Evolutionary conservation across 2,797 vertebrate species (phyloP).

Genomic region (Malacoctenus gilli): DNA sequence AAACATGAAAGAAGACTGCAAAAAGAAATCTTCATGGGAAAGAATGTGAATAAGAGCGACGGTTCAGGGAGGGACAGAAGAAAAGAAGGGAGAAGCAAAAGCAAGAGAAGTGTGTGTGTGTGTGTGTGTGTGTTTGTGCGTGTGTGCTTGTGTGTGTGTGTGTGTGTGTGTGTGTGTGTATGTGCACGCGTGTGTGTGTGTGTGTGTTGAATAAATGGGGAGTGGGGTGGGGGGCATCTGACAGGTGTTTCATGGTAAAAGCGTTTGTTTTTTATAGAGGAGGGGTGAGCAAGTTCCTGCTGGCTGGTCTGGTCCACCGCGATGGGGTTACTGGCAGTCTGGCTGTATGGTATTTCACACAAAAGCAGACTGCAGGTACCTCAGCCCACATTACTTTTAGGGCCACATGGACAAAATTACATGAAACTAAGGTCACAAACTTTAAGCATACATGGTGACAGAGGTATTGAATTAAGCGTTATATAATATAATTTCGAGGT

Average conservation of each 20-base stretch:
- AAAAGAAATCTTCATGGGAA: constrained; percentile 26
- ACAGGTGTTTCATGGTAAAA: constrained; percentile 69
- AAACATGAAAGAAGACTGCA: constrained; percentile 42
- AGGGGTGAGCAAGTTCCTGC: constrained; percentile 60
- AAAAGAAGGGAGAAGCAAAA: background rate
- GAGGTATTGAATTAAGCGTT: constrained; percentile 45
- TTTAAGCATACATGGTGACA: constrained; percentile 28
- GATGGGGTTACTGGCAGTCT: constrained; percentile 47
- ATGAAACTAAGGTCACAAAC: constrained; percentile 35
- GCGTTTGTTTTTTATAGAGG: constrained; percentile 74
- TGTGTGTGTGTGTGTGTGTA: background rate
- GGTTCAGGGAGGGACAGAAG: constrained; percentile 6
- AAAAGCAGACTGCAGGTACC: constrained; percentile 60
- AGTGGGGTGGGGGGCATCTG: background rate
- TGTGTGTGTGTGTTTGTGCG: background rate
- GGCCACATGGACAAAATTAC: constrained; percentile 44
- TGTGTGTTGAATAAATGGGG: background rate
- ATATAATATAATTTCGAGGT: constrained; percentile 48
- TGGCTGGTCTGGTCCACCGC: constrained; percentile 45
- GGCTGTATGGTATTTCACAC: constrained; percentile 58
- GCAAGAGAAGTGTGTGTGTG: background rate
- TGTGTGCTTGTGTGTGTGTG: background rate
- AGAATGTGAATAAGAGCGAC: constrained; percentile 12
- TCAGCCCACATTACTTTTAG: constrained; percentile 49
- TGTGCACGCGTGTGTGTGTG: background rate